Evolutionary conservation across 2,888 invertebrate species (phyloP).

Genomic region (Xestia c-nigrum): DNA sequence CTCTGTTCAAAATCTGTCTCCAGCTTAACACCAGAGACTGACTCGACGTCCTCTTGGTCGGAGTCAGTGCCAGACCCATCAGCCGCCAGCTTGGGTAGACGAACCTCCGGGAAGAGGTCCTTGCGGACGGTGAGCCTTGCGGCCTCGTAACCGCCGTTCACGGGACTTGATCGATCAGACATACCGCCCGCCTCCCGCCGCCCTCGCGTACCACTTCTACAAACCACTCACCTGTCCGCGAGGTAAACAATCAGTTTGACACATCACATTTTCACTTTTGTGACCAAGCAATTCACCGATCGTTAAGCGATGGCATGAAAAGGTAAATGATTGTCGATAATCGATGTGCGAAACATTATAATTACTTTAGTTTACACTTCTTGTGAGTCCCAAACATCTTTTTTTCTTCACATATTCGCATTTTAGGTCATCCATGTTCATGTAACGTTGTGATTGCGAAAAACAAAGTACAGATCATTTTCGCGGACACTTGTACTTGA

Average conservation of each 20-base stretch:
- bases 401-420: constrained; percentile 90
- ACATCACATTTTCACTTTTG: constrained; percentile 91
- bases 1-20: constrained; percentile 90
- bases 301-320: constrained; percentile 80
- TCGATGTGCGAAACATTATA: constrained; percentile 84
- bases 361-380: constrained; percentile 85
- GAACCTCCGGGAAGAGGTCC: constrained; percentile 87
- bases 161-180: constrained; percentile 89
- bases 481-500: constrained; percentile 87
- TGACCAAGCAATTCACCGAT: constrained; percentile 84
- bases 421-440: constrained; percentile 91
- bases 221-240: constrained; percentile 90
- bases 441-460: constrained; percentile 91
- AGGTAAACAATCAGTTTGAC: constrained; percentile 91
- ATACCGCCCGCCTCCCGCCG: constrained; percentile 89
- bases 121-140: constrained; percentile 88
- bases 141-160: constrained; percentile 88
- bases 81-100: constrained; percentile 75
- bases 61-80: constrained; percentile 73
- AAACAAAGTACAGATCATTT: constrained; percentile 90
- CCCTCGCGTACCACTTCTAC: constrained; percentile 88
- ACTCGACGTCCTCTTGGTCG: constrained; percentile 78
- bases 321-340: constrained; percentile 83
- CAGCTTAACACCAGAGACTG: constrained; percentile 85
- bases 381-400: constrained; percentile 88